Conservation (phyloP, 1,140 invertebrate genomes). For the Zaprionus gabonicus region DNA sequence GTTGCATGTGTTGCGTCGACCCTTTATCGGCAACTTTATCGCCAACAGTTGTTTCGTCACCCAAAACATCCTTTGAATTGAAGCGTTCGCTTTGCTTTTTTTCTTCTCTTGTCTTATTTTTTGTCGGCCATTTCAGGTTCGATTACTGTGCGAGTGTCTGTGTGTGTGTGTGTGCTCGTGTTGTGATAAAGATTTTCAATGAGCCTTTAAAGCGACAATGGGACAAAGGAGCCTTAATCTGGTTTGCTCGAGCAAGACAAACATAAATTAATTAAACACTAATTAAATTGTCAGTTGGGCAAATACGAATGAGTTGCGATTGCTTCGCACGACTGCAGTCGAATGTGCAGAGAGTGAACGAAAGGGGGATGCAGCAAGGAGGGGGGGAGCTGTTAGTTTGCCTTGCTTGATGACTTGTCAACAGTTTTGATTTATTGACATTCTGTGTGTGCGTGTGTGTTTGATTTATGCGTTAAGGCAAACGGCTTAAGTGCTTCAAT, state of each 20-base stretch:
- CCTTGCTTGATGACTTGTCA: slow-evolving; percentile 56
- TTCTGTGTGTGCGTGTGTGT: slow-evolving; percentile 41
- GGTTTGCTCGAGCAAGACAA: not conserved
- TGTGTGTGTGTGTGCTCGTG: not conserved
- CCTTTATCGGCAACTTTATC: slow-evolving; percentile 47
- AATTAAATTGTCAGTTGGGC: slow-evolving; percentile 37
- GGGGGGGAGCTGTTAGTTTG: too few species aligned
- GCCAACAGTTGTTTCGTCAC: slow-evolving; percentile 49
- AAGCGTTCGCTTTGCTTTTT: slow-evolving; percentile 4
- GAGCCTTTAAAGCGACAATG: not conserved
- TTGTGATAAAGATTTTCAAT: not conserved
- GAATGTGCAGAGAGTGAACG: not conserved
- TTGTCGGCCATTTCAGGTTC: slow-evolving; percentile 17
- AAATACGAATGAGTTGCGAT: slow-evolving; percentile 52
- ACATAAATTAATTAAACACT: slow-evolving; percentile 46
- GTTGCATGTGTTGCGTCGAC: slow-evolving; percentile 22
- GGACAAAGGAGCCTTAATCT: not conserved
- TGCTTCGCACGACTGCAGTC: not conserved
- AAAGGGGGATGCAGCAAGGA: too few species aligned
- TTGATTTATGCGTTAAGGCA: slow-evolving; percentile 56
- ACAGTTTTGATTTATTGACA: slow-evolving; percentile 66
- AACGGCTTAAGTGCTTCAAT: not conserved
- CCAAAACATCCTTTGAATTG: slow-evolving; percentile 37
- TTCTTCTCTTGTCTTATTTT: not conserved
- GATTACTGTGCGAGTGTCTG: slow-evolving; percentile 15